A percentile compares a stretch with the other conserved stretches of the same genome.
Conservation (phyloP, 2,797 vertebrate genomes). For the Tarsius wallacei region DNA sequence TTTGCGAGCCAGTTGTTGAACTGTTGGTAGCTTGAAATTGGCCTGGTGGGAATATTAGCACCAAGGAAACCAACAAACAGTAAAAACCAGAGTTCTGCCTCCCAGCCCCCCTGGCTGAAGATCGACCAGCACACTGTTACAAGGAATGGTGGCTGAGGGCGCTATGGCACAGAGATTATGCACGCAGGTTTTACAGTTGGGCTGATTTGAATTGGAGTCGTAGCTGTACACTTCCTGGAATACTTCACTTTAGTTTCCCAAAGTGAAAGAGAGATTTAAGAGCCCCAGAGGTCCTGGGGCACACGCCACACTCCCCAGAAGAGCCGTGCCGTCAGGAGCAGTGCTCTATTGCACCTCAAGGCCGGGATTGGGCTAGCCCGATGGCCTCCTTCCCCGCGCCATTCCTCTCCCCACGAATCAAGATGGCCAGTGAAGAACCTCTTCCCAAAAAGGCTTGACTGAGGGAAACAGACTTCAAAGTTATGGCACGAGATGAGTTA, state of each 20-base stretch:
- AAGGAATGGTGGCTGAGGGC: neutral
- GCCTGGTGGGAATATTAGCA: neutral
- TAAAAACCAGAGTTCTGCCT: neutral
- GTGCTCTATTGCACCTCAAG: no score
- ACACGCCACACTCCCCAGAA: no score
- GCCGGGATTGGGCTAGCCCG: no score
- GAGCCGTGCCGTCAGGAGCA: no score
- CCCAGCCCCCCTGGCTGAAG: neutral
- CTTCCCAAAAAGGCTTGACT: slow-evolving; percentile 95
- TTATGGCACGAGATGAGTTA: slow-evolving; percentile 97
- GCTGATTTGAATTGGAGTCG: neutral
- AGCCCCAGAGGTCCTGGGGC: no score
- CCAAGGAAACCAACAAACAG: neutral
- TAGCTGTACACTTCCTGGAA: neutral
- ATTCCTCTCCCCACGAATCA: no score
- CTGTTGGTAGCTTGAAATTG: neutral
- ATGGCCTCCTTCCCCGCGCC: no score
- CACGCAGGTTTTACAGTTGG: neutral
- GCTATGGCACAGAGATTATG: neutral
- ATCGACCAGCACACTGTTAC: neutral
- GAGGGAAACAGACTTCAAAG: slow-evolving; percentile 99
- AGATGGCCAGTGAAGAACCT: no score
- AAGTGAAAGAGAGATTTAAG: neutral
- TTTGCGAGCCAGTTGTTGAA: neutral
- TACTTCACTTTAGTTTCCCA: neutral